Evolutionary conservation across 2,797 vertebrate species (phyloP).

Genomic region (Myotis daubentonii): DNA sequence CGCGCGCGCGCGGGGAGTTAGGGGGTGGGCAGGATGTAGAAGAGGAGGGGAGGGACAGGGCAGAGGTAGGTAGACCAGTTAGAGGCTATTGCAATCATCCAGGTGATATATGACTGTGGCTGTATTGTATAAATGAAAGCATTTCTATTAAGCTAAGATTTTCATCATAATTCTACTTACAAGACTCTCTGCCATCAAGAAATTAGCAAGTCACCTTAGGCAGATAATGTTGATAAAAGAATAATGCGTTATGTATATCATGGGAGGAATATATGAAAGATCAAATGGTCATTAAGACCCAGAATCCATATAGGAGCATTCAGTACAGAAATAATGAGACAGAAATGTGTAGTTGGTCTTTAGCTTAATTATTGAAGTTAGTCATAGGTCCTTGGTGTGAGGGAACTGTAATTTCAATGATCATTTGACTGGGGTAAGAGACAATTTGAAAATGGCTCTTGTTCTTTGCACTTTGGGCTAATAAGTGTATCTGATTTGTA

Average conservation of each 20-base stretch:
- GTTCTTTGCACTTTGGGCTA: background rate
- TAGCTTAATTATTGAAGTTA: slow-evolving; percentile 53
- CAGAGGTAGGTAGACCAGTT: background rate
- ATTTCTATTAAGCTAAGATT: slow-evolving; percentile 63
- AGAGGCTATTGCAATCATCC: background rate
- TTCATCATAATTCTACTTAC: slow-evolving; percentile 42
- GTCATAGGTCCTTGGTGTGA: background rate
- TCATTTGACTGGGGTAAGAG: slow-evolving; percentile 30
- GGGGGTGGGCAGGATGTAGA: no score
- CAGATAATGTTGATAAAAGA: slow-evolving; percentile 61
- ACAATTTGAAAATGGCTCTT: slow-evolving; percentile 41
- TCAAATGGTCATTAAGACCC: slow-evolving; percentile 67
- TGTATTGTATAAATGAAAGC: slow-evolving; percentile 9
- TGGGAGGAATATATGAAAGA: slow-evolving; percentile 51
- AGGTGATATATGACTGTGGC: background rate
- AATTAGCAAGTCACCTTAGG: slow-evolving; percentile 48
- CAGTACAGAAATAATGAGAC: slow-evolving; percentile 44
- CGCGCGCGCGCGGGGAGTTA: no score
- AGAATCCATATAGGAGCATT: slow-evolving; percentile 31
- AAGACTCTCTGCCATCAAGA: slow-evolving; percentile 49
- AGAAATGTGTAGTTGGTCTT: slow-evolving; percentile 19
- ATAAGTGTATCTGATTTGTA: slow-evolving; percentile 32
- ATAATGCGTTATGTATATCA: slow-evolving; percentile 48
- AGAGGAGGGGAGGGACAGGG: background rate
- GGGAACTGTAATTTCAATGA: slow-evolving; percentile 1